Evolutionary conservation across 2,113 vertebrate genomes (phyloP).

Genomic region (Cheirogaleus medius): DNA sequence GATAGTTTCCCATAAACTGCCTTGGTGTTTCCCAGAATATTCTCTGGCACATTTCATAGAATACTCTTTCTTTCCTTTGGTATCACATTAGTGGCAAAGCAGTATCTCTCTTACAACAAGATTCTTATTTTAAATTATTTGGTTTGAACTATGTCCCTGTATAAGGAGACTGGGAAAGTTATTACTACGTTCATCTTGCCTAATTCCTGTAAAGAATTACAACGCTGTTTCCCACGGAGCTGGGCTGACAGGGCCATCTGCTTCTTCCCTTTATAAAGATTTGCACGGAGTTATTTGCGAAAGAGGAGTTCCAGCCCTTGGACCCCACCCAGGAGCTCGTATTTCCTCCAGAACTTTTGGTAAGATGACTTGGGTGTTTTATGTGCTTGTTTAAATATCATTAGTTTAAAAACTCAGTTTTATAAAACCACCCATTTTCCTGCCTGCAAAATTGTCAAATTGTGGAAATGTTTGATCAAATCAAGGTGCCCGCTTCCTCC

Average conservation of each 20-base stretch:
- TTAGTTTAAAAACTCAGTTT: neutral
- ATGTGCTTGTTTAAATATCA: neutral
- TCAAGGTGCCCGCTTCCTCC: neutral
- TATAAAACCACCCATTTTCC: neutral
- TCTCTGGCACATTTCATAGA: neutral
- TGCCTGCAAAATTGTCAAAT: neutral
- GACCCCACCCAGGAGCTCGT: constrained; percentile 92
- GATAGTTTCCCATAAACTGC: neutral
- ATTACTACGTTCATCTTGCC: neutral
- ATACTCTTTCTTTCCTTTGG: neutral
- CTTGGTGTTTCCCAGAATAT: neutral
- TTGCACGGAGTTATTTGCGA: constrained; percentile 80
- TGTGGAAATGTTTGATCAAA: neutral
- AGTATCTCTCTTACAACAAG: neutral
- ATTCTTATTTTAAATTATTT: neutral
- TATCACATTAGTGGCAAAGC: neutral
- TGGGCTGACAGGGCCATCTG: neutral
- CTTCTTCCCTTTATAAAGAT: constrained; percentile 62
- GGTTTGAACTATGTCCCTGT: neutral
- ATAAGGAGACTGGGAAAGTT: neutral
- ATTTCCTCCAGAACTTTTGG: constrained; percentile 91
- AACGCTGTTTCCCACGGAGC: neutral
- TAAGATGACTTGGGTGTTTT: constrained; percentile 68
- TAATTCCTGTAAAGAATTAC: neutral
- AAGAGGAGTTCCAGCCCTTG: constrained; percentile 83